Percentiles rank a stretch among this genome's conserved stretches.
phyloP scores from a whole-genome alignment of 2,113 vertebrate genomes.

The Mesembrinibis cayennensis region DNA sequence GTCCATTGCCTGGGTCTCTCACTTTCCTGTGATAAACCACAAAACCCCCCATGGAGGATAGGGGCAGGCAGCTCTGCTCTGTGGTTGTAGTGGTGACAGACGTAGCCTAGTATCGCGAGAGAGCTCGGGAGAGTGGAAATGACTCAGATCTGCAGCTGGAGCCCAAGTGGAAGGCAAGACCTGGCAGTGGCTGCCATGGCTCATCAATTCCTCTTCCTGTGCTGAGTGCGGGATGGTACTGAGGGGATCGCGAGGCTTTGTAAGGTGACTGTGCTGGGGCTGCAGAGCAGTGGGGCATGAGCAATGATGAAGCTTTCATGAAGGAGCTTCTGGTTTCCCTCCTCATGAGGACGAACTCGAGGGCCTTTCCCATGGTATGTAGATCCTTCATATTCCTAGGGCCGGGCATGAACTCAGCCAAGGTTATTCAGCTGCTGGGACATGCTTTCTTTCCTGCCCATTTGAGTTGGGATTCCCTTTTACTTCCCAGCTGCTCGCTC shows the following conservation, averaged over 20 bases:
- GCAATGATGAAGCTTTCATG: neutral
- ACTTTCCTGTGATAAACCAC: neutral
- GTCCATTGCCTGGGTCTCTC: neutral
- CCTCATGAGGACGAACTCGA: neutral
- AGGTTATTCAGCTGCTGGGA: neutral
- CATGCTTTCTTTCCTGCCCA: neutral
- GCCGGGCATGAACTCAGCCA: neutral
- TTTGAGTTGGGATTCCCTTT: neutral
- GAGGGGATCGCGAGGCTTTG: neutral
- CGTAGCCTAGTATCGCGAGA: neutral
- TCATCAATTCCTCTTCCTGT: neutral
- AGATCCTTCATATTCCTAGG: neutral
- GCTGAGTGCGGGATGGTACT: neutral
- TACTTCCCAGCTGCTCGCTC: neutral
- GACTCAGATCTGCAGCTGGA: neutral
- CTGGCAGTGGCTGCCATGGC: neutral
- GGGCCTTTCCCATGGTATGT: neutral
- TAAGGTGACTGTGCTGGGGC: neutral
- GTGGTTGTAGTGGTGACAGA: neutral
- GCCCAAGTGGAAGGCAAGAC: neutral
- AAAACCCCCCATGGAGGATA: rapidly evolving
- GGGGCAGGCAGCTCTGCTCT: neutral
- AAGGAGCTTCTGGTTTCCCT: neutral
- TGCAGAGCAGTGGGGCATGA: neutral
- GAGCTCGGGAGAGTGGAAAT: neutral